Base-by-base conservation (phyloP, 1,140 invertebrate species). In the Atta colombica region DNA sequence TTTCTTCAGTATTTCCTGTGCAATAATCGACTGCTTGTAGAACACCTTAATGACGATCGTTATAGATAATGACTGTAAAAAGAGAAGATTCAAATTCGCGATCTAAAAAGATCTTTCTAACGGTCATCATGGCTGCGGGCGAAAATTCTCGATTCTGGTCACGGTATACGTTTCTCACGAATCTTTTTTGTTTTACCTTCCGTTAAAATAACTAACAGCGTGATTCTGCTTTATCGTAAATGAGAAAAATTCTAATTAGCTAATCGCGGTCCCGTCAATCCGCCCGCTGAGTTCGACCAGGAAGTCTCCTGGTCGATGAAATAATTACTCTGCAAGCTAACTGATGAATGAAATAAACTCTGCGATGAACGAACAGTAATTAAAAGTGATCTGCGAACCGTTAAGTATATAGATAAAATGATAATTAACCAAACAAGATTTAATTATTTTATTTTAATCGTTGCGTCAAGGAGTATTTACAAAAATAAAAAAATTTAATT, bases 1-100 rank as follows among this genome's bases (percentile, higher is more conserved):
- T 55, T 84, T 51, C 78, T 49, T 28, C 35, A 51, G 4, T 49
- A 31, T 61, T 78, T 53, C 65, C 85, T 68, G 63, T 18, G n/a
- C 72, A 82, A 82, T 72, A 49, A 82, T 65, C 68, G 61, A 71
- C 74, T 51, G 75, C 35, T 72, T 49, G 71, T 25, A 25, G 49
- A 72, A 86, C 65, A n/a, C 18, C 66, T 66, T 88, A 88, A 88
- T 88, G 87, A 86, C 51, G 82, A 88, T 88, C 87, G 82, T 88
- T 88, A 86, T 35, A 3, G 51, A 55, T 86, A 86, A 88, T 78
- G 87, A 74, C 28, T 12, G 49, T 53, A 55, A 77, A 66, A 77
- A 71, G 65, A 51, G 45, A 18, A 77, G 72, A 53, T 85, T 63
- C 69, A 78, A 88, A 88, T 88, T 86, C 55, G 84, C 87, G 66